phyloP scores from a whole-genome alignment of 2,888 invertebrate genomes.

The Plebejus anna region DNA sequence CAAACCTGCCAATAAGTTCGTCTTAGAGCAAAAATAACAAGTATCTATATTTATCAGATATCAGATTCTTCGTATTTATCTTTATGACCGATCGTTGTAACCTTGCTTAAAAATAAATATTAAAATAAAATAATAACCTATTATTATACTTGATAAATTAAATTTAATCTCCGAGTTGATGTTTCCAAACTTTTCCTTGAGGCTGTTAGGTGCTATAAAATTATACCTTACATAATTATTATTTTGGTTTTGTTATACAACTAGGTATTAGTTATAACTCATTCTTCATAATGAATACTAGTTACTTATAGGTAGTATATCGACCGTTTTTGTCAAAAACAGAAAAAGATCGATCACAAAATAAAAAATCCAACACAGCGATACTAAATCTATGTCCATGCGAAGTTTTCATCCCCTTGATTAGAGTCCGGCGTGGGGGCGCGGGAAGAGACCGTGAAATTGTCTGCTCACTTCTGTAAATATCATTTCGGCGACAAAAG shows the following conservation, averaged over 20 bases:
- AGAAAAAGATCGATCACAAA: background rate
- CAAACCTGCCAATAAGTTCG: background rate
- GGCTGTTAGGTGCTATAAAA: background rate
- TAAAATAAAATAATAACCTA: too few relatives aligned
- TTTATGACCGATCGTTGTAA: too few relatives aligned
- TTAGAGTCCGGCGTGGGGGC: conserved; percentile 74
- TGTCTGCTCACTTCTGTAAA: conserved; percentile 81
- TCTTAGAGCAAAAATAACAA: background rate
- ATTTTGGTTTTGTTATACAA: background rate
- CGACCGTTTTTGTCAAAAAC: background rate
- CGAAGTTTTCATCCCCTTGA: conserved; percentile 56
- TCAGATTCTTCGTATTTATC: background rate
- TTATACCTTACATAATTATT: background rate
- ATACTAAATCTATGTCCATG: conserved; percentile 47
- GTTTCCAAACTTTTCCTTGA: background rate
- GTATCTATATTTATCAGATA: background rate
- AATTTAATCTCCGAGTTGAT: background rate
- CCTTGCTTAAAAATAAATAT: too few relatives aligned
- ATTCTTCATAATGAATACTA: too few relatives aligned
- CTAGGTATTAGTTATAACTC: too few relatives aligned
- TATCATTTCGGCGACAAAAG: conserved; percentile 80
- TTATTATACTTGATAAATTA: background rate
- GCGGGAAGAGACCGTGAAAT: conserved; percentile 78
- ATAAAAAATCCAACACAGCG: conserved; percentile 11
- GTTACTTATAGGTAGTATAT: background rate